Conservation (phyloP, 2,888 invertebrate genomes). For the Epistrophella euchroma region DNA sequence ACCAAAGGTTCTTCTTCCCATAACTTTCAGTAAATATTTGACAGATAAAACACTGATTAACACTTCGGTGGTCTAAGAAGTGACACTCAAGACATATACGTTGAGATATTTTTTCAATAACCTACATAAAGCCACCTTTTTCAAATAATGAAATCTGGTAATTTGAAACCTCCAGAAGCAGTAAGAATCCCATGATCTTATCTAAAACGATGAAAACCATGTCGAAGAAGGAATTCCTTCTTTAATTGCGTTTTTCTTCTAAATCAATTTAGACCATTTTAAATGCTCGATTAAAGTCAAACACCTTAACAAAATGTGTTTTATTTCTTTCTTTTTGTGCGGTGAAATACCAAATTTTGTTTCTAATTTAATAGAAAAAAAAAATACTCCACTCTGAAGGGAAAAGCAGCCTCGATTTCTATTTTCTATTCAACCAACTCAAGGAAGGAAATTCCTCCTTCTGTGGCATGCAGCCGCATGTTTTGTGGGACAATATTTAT, state of each 20-base stretch:
- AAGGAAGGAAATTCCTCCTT: constrained; percentile 15
- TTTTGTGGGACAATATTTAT: constrained; percentile 62
- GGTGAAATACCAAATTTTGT: constrained; percentile 11
- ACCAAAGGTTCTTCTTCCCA: background rate
- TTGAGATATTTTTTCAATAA: background rate
- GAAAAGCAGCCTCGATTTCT: background rate
- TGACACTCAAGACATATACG: background rate
- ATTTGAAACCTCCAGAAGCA: constrained; percentile 28
- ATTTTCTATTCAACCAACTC: background rate
- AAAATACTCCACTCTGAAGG: background rate
- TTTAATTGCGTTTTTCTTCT: constrained; percentile 34
- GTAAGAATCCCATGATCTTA: background rate
- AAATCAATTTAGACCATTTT: constrained; percentile 38
- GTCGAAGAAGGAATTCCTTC: constrained; percentile 24
- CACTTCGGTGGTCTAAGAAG: constrained; percentile 62
- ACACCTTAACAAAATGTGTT: constrained; percentile 44
- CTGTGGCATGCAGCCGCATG: constrained; percentile 62
- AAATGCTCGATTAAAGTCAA: constrained; percentile 59
- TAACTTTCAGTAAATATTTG: background rate
- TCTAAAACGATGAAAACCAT: constrained; percentile 22
- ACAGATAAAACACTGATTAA: constrained; percentile 51
- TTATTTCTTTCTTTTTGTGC: constrained; percentile 11
- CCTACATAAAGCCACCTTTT: constrained; percentile 1
- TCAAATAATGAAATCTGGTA: background rate
- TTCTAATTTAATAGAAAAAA: background rate